A percentile compares a stretch with the other conserved stretches of the same genome.
Conservation (phyloP, 2,113 vertebrate genomes). For the Corythornis cristatus region DNA sequence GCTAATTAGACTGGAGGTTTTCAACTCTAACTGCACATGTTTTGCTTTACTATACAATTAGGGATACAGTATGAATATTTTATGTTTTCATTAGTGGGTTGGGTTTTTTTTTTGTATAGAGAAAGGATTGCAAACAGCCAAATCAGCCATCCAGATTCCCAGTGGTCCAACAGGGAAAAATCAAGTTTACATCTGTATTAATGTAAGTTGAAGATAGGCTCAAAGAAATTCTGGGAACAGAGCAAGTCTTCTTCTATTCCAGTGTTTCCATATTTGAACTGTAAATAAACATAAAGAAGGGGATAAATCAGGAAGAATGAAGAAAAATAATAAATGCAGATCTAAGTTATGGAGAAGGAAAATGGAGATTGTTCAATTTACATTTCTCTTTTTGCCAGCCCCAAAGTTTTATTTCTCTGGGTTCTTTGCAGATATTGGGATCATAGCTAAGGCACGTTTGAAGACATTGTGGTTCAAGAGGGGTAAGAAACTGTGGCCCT, state of each 20-base stretch:
- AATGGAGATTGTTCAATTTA: background rate
- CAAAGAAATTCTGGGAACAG: too few relatives aligned
- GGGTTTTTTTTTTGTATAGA: background rate
- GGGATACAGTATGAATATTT: constrained; percentile 52
- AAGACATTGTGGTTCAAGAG: background rate
- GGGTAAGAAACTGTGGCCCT: background rate
- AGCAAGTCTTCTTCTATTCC: background rate
- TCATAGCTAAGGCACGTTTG: background rate
- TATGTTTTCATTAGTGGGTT: constrained; percentile 13
- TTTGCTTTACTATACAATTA: constrained; percentile 49
- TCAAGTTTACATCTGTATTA: background rate
- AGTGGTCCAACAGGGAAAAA: background rate
- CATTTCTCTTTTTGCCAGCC: background rate
- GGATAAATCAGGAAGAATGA: background rate
- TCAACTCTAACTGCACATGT: background rate
- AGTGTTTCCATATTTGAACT: background rate
- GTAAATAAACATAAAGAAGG: background rate
- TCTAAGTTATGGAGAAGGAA: background rate
- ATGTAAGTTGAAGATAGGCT: too few relatives aligned
- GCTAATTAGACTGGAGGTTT: constrained; percentile 32
- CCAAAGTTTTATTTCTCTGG: background rate
- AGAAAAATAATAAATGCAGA: background rate
- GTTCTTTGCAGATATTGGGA: background rate
- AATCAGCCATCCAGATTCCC: background rate
- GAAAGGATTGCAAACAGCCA: background rate